These are phyloP conservation scores for Acrocephalus kingi DNA, from an alignment of 2,113 vertebrate species.

Conservation along the genomic window DNA sequence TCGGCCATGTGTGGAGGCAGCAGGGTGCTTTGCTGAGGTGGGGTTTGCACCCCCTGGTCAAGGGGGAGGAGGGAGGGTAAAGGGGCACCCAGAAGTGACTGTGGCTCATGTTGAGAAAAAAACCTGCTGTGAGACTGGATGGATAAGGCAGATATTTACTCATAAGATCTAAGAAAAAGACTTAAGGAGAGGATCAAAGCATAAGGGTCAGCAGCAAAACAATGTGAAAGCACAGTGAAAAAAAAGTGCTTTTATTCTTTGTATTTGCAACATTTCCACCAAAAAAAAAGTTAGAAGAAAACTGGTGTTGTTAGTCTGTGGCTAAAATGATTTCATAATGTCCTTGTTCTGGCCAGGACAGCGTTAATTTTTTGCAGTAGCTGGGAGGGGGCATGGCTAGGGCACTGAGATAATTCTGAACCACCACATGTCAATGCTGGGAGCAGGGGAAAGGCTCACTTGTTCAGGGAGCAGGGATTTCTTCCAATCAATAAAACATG, in stretches of 20 bases:
- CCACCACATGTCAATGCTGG: background rate
- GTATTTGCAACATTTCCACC: background rate
- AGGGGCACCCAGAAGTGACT: background rate
- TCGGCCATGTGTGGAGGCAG: background rate
- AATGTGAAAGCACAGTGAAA: background rate
- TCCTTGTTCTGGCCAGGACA: background rate
- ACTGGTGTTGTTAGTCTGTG: background rate
- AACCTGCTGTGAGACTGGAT: background rate
- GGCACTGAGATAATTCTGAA: background rate
- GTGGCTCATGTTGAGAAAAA: background rate
- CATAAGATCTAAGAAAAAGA: background rate
- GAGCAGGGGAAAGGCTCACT: background rate
- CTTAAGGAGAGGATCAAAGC: background rate
- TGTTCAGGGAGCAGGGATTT: background rate
- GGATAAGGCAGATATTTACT: background rate
- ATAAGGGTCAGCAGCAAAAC: background rate
- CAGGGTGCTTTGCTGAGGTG: background rate
- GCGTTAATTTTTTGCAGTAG: background rate
- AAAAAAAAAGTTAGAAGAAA: background rate
- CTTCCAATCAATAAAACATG: rapidly evolving
- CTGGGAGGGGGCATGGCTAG: background rate
- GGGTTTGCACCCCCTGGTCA: background rate
- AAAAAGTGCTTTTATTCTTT: background rate
- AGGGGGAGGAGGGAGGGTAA: background rate
- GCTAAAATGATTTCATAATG: background rate